A percentile compares a stretch with the other conserved stretches of the same genome.
Conservation (phyloP, 1,140 invertebrate genomes). For the Neotoxoptera formosana region DNA sequence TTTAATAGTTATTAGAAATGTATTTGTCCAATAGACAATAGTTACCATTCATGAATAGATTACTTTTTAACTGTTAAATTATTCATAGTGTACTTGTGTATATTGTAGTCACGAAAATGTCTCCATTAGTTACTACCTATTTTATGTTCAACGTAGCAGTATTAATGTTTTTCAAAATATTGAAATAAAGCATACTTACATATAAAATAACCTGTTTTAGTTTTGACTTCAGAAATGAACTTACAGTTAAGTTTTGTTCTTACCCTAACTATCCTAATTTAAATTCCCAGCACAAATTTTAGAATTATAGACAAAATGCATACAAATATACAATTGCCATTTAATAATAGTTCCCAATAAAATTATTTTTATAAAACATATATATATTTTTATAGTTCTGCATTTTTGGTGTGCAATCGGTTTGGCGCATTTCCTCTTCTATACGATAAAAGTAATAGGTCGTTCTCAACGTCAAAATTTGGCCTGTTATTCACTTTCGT, state of each 20-base stretch:
- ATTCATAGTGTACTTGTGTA: slow-evolving; percentile 27
- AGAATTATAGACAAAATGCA: neutral
- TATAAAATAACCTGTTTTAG: neutral
- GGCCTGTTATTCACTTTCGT: neutral
- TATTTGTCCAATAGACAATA: neutral
- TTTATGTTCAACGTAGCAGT: neutral
- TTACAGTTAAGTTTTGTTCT: neutral
- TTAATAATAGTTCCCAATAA: neutral
- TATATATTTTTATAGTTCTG: neutral
- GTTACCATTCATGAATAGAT: slow-evolving; percentile 38
- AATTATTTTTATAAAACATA: neutral
- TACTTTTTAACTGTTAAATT: slow-evolving; percentile 44
- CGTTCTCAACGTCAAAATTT: neutral
- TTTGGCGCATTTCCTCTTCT: slow-evolving; percentile 36
- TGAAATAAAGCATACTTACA: neutral
- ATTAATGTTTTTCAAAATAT: neutral
- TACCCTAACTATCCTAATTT: neutral
- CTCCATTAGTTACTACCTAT: neutral
- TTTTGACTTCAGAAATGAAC: neutral
- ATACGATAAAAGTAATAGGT: neutral
- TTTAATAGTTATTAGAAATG: slow-evolving; percentile 3
- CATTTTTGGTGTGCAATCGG: neutral
- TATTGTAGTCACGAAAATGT: slow-evolving; percentile 8
- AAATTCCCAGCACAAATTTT: neutral
- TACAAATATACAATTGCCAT: neutral